phyloP scores from a whole-genome alignment of 2,888 invertebrate genomes.

The Amphipyra tragopoginis region DNA sequence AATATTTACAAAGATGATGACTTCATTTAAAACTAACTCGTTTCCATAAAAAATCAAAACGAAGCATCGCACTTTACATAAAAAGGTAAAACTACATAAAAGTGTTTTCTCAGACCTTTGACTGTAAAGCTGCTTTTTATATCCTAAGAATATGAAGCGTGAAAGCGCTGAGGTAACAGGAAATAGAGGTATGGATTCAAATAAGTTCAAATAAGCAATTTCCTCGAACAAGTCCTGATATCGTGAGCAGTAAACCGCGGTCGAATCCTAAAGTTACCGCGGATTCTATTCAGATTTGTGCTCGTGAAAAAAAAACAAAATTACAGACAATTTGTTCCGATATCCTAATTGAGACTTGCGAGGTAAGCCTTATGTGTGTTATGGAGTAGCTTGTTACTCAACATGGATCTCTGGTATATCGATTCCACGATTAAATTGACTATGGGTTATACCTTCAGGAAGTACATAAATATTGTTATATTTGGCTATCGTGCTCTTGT shows the following conservation, averaged over 20 bases:
- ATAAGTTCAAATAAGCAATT: conserved; percentile 85
- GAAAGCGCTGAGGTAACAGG: conserved; percentile 63
- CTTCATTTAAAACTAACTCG: too few species aligned
- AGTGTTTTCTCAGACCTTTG: conserved; percentile 28
- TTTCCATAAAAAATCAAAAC: conserved; percentile 5
- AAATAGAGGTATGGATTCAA: conserved; percentile 74
- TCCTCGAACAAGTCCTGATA: conserved; percentile 70
- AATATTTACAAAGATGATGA: too few species aligned
- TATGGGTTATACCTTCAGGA: conserved; percentile 1
- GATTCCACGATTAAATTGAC: conserved; percentile 23
- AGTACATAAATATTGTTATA: conserved; percentile 11
- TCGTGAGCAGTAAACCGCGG: conserved; percentile 80
- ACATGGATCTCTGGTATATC: conserved; percentile 20
- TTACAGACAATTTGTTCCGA: conserved; percentile 86
- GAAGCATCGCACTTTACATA: conserved; percentile 1
- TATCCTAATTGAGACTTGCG: conserved; percentile 85
- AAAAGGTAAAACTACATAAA: conserved; percentile 26
- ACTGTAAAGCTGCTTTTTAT: conserved; percentile 42
- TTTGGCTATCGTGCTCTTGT: conserved; percentile 12
- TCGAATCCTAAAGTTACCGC: conserved; percentile 62
- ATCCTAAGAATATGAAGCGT: conserved; percentile 65
- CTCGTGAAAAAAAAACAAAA: conserved; percentile 87
- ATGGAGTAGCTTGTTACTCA: conserved; percentile 42
- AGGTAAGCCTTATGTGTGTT: conserved; percentile 79
- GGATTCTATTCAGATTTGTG: conserved; percentile 75